phyloP scores from a whole-genome alignment of 2,113 vertebrate genomes.

The Galbula dea region DNA sequence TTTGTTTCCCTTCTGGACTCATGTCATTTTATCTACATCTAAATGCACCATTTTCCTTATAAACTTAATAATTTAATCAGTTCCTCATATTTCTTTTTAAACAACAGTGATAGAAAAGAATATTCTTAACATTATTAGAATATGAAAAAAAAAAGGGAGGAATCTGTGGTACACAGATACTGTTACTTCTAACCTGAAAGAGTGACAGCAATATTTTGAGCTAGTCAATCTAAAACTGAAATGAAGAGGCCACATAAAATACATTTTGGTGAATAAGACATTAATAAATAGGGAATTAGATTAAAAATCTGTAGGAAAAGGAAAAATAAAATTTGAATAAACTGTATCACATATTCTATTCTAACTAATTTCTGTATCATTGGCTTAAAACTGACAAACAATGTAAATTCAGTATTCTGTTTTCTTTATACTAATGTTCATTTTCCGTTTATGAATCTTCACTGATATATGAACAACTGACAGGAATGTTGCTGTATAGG shows the following conservation, averaged over 20 bases:
- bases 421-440: not conserved
- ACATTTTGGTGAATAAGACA: not conserved
- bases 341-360: not conserved
- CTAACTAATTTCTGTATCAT: not conserved
- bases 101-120: not conserved
- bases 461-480: not conserved
- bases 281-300: not conserved
- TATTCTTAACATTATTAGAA: not conserved
- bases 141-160: not conserved
- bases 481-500: not conserved
- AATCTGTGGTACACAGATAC: not conserved
- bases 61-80: not conserved
- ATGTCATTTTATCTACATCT: not conserved
- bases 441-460: not conserved
- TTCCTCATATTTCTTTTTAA: not conserved
- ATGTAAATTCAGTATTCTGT: not conserved
- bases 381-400: not conserved
- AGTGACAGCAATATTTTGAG: fast-evolving
- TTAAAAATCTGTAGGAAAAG: not conserved
- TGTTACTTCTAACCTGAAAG: not conserved
- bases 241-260: not conserved
- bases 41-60: not conserved
- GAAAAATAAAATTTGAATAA: not conserved
- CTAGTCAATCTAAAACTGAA: not conserved
- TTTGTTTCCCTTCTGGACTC: too few relatives aligned